These are phyloP conservation scores for Pantherophis vulpinus DNA, from an alignment of 2,797 vertebrate genomes.

Conservation along the genomic window DNA sequence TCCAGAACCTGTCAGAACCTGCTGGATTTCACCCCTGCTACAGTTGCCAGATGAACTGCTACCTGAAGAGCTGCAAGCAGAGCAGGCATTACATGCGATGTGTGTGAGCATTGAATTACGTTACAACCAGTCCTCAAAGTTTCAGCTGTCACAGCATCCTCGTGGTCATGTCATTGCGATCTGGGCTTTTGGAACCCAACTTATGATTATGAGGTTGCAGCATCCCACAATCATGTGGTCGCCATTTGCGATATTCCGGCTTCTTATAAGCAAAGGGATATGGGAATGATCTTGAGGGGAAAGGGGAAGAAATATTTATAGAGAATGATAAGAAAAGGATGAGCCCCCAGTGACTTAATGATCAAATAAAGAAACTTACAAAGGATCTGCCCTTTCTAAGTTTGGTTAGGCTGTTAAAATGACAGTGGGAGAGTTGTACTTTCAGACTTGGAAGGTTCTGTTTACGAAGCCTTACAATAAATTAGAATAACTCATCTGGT, in stretches of 20 bases:
- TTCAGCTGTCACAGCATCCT: not conserved
- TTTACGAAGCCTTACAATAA: no score
- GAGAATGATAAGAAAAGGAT: not conserved
- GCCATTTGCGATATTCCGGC: not conserved
- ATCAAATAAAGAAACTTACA: no score
- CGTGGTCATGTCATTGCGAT: not conserved
- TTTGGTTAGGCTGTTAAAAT: no score
- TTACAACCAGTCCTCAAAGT: not conserved
- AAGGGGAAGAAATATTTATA: not conserved
- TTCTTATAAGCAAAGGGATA: not conserved
- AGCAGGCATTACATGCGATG: not conserved
- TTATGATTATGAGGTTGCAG: not conserved
- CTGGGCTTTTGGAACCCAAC: not conserved
- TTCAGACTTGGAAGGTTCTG: no score
- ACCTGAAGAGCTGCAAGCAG: not conserved
- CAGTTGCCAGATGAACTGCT: not conserved
- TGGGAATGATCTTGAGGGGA: not conserved
- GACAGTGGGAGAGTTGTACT: no score
- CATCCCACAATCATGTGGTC: not conserved
- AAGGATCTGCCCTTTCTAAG: no score
- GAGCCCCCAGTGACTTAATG: not conserved
- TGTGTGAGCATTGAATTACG: not conserved
- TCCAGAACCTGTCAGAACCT: no score
- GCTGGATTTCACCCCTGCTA: not conserved
- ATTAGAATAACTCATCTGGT: no score